Conservation (phyloP, 2,888 invertebrate genomes). For the Artemia sp. region DNA sequence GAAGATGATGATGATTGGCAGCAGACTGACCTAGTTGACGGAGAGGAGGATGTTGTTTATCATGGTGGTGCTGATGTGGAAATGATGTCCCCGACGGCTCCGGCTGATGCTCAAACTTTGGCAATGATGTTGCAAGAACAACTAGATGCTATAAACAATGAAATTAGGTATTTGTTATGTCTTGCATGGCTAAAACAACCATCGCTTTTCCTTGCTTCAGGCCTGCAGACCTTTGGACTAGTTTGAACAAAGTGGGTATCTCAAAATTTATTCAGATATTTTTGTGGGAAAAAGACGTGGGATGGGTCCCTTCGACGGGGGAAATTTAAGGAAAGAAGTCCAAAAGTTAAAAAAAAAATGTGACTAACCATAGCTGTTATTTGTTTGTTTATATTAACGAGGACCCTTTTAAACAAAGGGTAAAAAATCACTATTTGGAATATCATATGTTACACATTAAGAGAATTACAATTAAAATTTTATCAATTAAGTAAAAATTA, state of each 20-base stretch:
- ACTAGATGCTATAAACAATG: slow-evolving; percentile 97
- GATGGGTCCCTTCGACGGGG: too few species aligned
- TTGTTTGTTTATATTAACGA: too few species aligned
- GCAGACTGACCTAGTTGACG: slow-evolving; percentile 20
- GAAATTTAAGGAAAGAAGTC: too few species aligned
- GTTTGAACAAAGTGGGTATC: neutral
- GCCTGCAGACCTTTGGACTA: neutral
- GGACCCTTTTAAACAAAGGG: too few species aligned
- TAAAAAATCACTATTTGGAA: too few species aligned
- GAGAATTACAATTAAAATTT: too few species aligned
- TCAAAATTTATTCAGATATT: too few species aligned
- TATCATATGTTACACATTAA: too few species aligned
- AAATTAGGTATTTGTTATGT: slow-evolving; percentile 49
- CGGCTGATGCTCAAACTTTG: slow-evolving; percentile 85
- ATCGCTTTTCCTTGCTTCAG: too few species aligned
- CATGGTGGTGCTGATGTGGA: slow-evolving; percentile 19
- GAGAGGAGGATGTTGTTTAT: slow-evolving; percentile 18
- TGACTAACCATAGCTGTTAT: too few species aligned
- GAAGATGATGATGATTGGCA: slow-evolving; percentile 18
- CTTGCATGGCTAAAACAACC: neutral
- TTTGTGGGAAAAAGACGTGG: neutral
- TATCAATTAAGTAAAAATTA: too few species aligned
- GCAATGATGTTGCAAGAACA: slow-evolving; percentile 99
- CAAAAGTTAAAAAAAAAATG: too few species aligned
- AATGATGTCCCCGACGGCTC: slow-evolving; percentile 42